A percentile compares a stretch with the other conserved stretches of the same genome.
Conservation (phyloP, 2,888 invertebrate species). For the Itoplectis maculator region DNA sequence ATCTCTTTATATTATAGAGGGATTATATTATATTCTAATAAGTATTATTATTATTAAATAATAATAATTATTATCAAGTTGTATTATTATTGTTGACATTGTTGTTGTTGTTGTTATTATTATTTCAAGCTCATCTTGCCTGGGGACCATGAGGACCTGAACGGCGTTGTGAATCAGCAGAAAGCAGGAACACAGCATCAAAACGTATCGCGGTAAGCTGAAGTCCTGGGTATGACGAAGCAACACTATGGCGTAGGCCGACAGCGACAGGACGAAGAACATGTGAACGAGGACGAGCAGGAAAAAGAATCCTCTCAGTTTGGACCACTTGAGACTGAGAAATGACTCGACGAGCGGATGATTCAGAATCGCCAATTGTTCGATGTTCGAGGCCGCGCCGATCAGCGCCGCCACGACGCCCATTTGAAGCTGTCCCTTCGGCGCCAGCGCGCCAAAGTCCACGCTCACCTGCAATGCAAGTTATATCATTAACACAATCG, state of each 20-base stretch:
- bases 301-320: constrained; percentile 85
- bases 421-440: constrained; percentile 83
- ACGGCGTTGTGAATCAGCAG: constrained; percentile 71
- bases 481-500: neutral
- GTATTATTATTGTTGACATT: too few relatives aligned
- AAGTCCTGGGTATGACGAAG: constrained; percentile 66
- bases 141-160: constrained; percentile 79
- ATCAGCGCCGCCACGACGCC: constrained; percentile 83
- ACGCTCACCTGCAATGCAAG: constrained; percentile 68
- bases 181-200: constrained; percentile 73
- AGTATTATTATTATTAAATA: too few relatives aligned
- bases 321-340: constrained; percentile 85
- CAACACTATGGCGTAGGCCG: constrained; percentile 78
- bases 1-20: too few relatives aligned
- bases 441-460: constrained; percentile 84
- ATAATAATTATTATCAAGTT: too few relatives aligned
- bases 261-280: constrained; percentile 83
- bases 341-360: constrained; percentile 85
- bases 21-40: too few relatives aligned
- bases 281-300: constrained; percentile 82
- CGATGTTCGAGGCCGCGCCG: constrained; percentile 81
- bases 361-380: constrained; percentile 83
- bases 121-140: constrained; percentile 67
- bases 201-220: constrained; percentile 74
- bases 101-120: too few relatives aligned